Conservation (phyloP, 2,113 vertebrate species). For the Propithecus coquereli region DNA sequence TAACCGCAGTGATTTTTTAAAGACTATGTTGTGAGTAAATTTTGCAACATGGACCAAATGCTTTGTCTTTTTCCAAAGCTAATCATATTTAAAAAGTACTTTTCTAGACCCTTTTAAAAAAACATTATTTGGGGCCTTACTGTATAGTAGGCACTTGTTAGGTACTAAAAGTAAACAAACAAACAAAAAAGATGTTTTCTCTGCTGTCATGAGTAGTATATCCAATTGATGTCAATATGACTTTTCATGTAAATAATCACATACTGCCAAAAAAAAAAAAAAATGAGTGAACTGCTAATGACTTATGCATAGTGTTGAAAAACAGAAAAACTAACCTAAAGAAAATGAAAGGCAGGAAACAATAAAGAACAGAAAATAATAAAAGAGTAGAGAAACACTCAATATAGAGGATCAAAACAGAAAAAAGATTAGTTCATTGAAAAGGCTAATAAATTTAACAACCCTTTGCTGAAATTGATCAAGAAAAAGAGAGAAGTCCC, state of each 20-base stretch:
- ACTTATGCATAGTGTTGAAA: background rate
- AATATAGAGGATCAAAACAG: background rate
- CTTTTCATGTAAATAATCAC: background rate
- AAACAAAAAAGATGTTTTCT: background rate
- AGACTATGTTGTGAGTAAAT: background rate
- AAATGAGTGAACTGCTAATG: background rate
- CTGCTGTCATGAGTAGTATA: background rate
- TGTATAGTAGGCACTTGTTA: background rate
- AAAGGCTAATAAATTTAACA: background rate
- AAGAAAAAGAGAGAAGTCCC: background rate
- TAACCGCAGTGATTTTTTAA: background rate
- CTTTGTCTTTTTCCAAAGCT: background rate
- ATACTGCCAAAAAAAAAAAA: background rate
- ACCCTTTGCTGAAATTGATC: background rate
- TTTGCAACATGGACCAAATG: background rate
- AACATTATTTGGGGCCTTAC: background rate
- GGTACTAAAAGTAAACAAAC: background rate
- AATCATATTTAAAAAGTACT: background rate
- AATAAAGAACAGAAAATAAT: background rate
- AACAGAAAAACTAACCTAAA: background rate
- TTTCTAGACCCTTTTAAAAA: background rate
- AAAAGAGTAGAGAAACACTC: background rate
- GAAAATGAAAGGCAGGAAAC: background rate
- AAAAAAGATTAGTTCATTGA: background rate
- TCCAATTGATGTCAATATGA: background rate